These are phyloP conservation scores for Phataginus tetradactyla DNA, from an alignment of 2,797 vertebrate species.

Conservation along the genomic window DNA sequence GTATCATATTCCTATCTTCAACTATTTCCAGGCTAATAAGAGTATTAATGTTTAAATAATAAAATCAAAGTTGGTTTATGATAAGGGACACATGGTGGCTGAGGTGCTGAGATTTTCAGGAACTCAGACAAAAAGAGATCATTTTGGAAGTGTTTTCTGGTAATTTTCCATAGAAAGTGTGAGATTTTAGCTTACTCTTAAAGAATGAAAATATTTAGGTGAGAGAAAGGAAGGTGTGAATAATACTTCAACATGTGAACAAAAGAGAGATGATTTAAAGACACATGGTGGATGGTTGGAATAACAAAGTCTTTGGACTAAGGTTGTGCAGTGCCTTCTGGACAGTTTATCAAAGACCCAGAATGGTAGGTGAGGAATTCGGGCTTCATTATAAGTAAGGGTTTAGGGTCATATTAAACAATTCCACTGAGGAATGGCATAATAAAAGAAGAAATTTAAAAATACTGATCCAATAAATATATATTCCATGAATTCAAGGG, in stretches of 20 bases:
- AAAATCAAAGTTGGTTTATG: not conserved
- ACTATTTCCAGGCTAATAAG: not conserved
- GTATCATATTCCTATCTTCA: not conserved
- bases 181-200: not conserved
- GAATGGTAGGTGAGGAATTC: not conserved
- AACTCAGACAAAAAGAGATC: not conserved
- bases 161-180: not conserved
- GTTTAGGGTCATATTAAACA: not conserved
- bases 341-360: not conserved
- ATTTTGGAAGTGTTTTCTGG: not conserved
- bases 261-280: not conserved
- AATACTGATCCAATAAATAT: not conserved
- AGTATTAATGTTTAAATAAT: not conserved
- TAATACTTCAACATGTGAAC: not conserved
- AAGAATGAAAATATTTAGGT: not conserved
- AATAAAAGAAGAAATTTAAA: not conserved
- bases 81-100: not conserved
- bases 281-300: rapidly evolving
- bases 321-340: rapidly evolving
- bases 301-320: not conserved
- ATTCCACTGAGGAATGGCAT: not conserved
- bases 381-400: not conserved
- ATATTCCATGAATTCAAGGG: not conserved
- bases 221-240: not conserved
- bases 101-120: not conserved